These are phyloP conservation scores for Dicyrtoma fusca DNA, from an alignment of 2,888 invertebrate species.

Conservation along the genomic window DNA sequence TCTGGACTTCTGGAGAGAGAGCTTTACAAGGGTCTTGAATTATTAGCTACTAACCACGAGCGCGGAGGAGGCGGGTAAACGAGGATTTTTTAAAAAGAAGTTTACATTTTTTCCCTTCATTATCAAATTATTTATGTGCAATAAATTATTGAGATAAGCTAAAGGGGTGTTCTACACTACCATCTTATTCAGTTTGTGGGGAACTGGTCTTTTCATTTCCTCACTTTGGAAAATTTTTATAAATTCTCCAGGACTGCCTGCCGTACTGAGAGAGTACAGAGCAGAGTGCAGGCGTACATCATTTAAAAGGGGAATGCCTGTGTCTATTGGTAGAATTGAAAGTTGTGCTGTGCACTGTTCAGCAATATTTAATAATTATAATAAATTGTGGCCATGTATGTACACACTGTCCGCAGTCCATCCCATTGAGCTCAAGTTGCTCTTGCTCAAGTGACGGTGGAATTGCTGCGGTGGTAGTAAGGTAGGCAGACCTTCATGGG, in stretches of 20 bases:
- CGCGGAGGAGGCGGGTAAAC: conserved; percentile 24
- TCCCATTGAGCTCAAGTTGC: too few species aligned
- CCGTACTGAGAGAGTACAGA: too few species aligned
- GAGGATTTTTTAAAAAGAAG: conserved; percentile 1
- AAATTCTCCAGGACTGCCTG: too few species aligned
- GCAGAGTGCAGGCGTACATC: not conserved
- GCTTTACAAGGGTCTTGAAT: conserved; percentile 9
- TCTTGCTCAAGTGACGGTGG: too few species aligned
- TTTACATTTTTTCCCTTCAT: conserved; percentile 26
- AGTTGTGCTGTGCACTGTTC: too few species aligned
- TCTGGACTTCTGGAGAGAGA: not conserved
- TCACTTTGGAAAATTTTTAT: not conserved
- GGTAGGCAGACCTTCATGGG: conserved; percentile 2
- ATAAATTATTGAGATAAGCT: conserved; percentile 29
- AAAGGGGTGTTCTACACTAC: conserved; percentile 5
- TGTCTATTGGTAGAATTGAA: too few species aligned
- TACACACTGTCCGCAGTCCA: too few species aligned
- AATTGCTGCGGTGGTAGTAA: not conserved
- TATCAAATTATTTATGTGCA: conserved; percentile 33
- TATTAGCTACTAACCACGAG: conserved; percentile 4
- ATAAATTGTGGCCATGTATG: too few species aligned
- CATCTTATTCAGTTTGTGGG: not conserved
- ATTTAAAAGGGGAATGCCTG: not conserved
- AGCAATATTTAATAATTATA: too few species aligned
- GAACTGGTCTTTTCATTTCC: not conserved